Evolutionary conservation across 2,113 vertebrate genomes (phyloP), one percentile per base, ranked within the genome.

Genomic region (Puffinus mauretanicus): DNA sequence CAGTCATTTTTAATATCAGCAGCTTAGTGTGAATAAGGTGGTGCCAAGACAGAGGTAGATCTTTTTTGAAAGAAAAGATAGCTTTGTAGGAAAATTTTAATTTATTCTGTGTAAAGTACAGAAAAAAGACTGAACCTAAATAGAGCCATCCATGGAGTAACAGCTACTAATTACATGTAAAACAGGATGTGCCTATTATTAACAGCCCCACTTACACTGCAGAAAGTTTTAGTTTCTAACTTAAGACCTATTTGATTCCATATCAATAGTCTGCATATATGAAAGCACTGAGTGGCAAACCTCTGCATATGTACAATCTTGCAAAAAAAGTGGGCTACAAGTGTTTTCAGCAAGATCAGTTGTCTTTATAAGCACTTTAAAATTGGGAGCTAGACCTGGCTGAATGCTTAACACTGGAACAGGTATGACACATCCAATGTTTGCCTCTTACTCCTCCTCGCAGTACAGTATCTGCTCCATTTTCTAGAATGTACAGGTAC

Each of bases 381-480:
- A 84, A 29, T 0, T 5, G 21, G 51, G 55, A 89, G 34, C 54
- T 77, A 46, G 61, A 13, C 44, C 19, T 52, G 55, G 58, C 77
- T 57, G 40, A 38, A 29, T 0, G 0, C 30, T 1, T 25, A 57
- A 7, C 8, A 16, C 81, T 19, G 13, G 29, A 69, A 62, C 30
- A 69, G 67, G 20, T 9, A 55, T 0, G 3, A 26, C 52, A 81
- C 51, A 36, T 6, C 44, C 46, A 15, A 11, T 7, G 36, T 58
- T 49, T 34, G 32, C 46, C 60, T 52, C 57, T 29, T 29, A 8
- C 49, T 73, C 30, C 82, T 69, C 47, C 88, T 4, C 29, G 40
- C 49, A 94, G 54, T 6, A 44, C 9, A 14, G 34, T 24, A 80
- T 11, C 55, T 30, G 30, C 55, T 54, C 3, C 0, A 22, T 9